These are phyloP conservation scores for Scolopax mira DNA, from an alignment of 2,113 vertebrate species.

Conservation along the genomic window DNA sequence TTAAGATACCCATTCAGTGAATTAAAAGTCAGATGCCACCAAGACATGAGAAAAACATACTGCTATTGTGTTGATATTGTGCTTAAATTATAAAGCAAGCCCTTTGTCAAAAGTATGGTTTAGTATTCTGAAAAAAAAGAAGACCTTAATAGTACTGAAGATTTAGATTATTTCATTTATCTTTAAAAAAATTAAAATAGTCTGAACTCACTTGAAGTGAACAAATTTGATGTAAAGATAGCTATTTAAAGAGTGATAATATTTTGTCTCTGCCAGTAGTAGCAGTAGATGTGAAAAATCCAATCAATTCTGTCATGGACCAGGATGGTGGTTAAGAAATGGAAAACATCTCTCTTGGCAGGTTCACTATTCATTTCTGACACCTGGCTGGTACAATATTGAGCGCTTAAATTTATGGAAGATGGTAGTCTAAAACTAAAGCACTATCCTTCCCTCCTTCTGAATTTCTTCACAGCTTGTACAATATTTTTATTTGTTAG, in stretches of 20 bases:
- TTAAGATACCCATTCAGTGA: background rate
- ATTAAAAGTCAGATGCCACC: background rate
- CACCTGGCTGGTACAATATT: slow-evolving; percentile 66
- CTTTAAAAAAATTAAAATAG: slow-evolving; percentile 33
- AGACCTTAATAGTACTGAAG: background rate
- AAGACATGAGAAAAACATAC: background rate
- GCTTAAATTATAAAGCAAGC: background rate
- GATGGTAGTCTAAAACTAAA: slow-evolving; percentile 72
- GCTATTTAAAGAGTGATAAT: slow-evolving; percentile 49
- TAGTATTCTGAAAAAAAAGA: background rate
- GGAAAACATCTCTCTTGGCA: slow-evolving; percentile 70
- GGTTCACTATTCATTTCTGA: slow-evolving; percentile 73
- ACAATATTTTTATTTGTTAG: slow-evolving; percentile 37
- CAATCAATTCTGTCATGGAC: slow-evolving; percentile 64
- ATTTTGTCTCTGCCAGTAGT: slow-evolving; percentile 31
- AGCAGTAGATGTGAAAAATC: slow-evolving; percentile 59
- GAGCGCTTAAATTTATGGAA: slow-evolving; percentile 74
- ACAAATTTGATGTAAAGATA: background rate
- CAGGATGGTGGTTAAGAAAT: slow-evolving; percentile 65
- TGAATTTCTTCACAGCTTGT: slow-evolving; percentile 46
- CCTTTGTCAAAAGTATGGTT: background rate
- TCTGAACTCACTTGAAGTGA: slow-evolving; percentile 16
- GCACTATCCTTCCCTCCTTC: slow-evolving; percentile 63
- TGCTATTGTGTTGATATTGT: background rate
- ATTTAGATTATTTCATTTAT: background rate